Evolutionary conservation across 2,797 vertebrate genomes (phyloP).

Genomic region (Eulemur coronatus): DNA sequence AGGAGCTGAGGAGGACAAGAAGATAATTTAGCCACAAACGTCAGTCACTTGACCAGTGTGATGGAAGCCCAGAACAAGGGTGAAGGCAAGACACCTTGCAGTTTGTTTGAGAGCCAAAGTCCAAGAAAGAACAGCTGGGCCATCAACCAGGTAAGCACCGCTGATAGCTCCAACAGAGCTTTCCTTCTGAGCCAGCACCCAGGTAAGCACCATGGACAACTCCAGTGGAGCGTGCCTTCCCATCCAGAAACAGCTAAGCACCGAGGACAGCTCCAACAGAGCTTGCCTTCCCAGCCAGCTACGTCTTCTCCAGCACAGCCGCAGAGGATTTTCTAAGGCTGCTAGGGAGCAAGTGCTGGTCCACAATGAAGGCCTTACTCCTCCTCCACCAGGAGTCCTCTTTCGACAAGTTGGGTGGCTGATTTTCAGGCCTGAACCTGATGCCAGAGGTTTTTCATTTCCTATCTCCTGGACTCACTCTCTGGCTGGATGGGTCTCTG

Average conservation of each 20-base stretch:
- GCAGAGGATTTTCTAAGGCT: not conserved
- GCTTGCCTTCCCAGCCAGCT: too few relatives aligned
- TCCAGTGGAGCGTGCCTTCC: too few relatives aligned
- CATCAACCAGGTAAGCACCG: fast-evolving
- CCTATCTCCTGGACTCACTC: not conserved
- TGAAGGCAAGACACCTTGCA: not conserved
- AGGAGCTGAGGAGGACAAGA: not conserved
- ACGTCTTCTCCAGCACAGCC: not conserved
- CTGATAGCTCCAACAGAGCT: not conserved
- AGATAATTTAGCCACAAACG: not conserved
- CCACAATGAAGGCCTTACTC: not conserved
- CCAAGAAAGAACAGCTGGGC: not conserved
- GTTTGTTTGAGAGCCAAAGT: not conserved
- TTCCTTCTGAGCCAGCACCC: fast-evolving
- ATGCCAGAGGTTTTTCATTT: not conserved
- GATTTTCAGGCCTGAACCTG: not conserved
- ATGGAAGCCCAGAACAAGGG: not conserved
- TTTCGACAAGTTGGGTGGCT: not conserved
- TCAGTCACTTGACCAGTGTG: not conserved
- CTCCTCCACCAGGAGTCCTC: not conserved
- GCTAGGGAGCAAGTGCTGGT: not conserved
- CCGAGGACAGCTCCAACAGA: too few relatives aligned
- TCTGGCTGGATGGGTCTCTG: not conserved
- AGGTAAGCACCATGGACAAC: too few relatives aligned
- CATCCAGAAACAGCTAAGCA: too few relatives aligned